Base-by-base conservation (phyloP, 2,113 vertebrate genomes). In the Labrus mixtus region DNA sequence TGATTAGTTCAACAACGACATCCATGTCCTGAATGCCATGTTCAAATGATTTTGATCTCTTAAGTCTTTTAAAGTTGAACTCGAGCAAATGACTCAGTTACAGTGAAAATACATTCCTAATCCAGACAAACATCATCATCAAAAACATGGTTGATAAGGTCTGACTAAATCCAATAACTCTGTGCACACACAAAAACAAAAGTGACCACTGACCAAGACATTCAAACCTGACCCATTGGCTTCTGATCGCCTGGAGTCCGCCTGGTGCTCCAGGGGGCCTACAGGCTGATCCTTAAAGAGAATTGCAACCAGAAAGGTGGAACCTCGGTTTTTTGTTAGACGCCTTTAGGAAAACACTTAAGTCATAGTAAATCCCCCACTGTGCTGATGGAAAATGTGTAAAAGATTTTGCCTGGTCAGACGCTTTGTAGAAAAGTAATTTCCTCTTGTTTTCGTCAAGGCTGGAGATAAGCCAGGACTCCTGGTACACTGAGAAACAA, bases 361-460 rank as follows among this genome's bases (percentile, higher is more conserved):
- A 68, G 68, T 81, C 65, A 39, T 58, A 78, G 73, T 78, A 65
- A 83, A 83, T 73, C 64, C 68, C 64, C 78, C 68, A 79, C 81
- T 82, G 78, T 54, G 77, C 55, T 66, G 45, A 46, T 66, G 75
- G 74, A 87, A 89, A 88, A 78, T 45, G 3, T 73, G 76, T 75
- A 81, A 81, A 74, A 84, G 66, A 84, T 88, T 88, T 73, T 78
- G 79, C 81, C 68, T 81, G 71, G 83, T 91, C 85, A 87, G 87
- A 81, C 48, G 25, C 78, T 89, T 85, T 86, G 78, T 57, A 88
- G 79, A 84, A 82, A 90, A 87, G 83, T 84, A 64, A 88, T 92
- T 90, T 80, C 84, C 83, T 82, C 62, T 68, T 73, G 83, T 90
- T 87, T 92, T 86, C 71, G 75, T 55, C 54, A 68, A 74, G 67